Evolutionary conservation across 1,140 invertebrate species (phyloP), one percentile per base, ranked within the genome.

Genomic region (Drosophila sulfurigaster): DNA sequence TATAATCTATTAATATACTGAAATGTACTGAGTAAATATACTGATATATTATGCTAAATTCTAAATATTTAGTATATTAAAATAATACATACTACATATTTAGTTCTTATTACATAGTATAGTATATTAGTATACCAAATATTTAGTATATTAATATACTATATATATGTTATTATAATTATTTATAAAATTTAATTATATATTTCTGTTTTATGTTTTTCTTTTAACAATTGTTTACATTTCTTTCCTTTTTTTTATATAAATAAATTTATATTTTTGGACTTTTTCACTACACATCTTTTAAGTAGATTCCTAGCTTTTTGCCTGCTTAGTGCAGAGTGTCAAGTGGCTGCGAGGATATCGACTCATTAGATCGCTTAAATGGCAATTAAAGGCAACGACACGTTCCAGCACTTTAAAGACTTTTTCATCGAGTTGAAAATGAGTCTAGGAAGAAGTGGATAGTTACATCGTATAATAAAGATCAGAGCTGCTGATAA

Each of bases 371-470:
- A 86, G 71, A 63, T 35, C 72, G 51, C 56, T 78, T 80, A 83
- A 88, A 78, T 83, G 67, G 70, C 74, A 80, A 87, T 87, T 83
- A 87, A 75, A 71, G 41, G 71, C 62, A 15, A 67, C 82, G 83
- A 87, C 82, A 88, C 82, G 79, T 87, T 88, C 79, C 77, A 75
- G 83, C 79, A 82, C 79, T 82, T 70, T 79, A 66, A 16, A 5
- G 7, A 48, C 38, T 16, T 49, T 25, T 49, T 25, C 20, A 25
- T 25, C 8, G 20, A 49, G 20, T 28, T 20, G 51, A 57, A 57
- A 57, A 57, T 41, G 15, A 41, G 41, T 16, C 20, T 43, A 11
- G 43, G 25, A 62, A 3, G 0, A 43, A 5, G 59, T 58, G 16
- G 65, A 25, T 25, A 25, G 20, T 25, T 25, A 25, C 20, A 25